Evolutionary conservation across 2,888 invertebrate species (phyloP), one percentile per base, ranked within the genome.

Genomic region (Dinocampus coccinellae): DNA sequence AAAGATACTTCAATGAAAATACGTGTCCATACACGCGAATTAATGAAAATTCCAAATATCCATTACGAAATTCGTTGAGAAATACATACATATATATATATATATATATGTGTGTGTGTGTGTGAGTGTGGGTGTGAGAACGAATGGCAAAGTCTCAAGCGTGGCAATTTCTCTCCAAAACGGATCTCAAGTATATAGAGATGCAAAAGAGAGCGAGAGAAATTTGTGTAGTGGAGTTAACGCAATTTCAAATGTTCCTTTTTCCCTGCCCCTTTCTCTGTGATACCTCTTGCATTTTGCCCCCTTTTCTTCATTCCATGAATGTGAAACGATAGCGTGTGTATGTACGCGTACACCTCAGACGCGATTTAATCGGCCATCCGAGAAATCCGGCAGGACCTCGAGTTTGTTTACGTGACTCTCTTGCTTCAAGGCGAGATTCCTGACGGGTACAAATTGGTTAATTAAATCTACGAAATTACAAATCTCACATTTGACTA

Each of bases 211-310:
- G 47, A n/a, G 20, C 1, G 3, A 47, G 47, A n/a, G 36, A 36
- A 10, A 36, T 9, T 10, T 9, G 47, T 47, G 39, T 39, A 47
- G 71, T 53, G 71, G 61, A 61, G 71, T 71, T 71, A 71, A 71
- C 71, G 71, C 62, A 71, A 71, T 71, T 71, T 71, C 66, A 71
- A 66, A 71, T 71, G n/a, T n/a, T n/a, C n/a, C n/a, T n/a, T n/a
- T n/a, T n/a, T n/a, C n/a, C n/a, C n/a, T n/a, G n/a, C n/a, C n/a
- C n/a, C n/a, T n/a, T 61, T 58, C 61, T 64, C 66, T n/a, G 16
- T 16, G 47, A 3, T 47, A 16, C 16, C 47, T 16, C 47, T 16
- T 47, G 47, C 16, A 47, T 47, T 47, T 47, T n/a, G n/a, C 47
- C 9, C 47, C 47, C 47, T 47, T 47, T 47, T 47, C 47, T 20